Evolutionary conservation across 2,113 vertebrate genomes (phyloP), one percentile per base, ranked within the genome.

Genomic region (Zapornia atra): DNA sequence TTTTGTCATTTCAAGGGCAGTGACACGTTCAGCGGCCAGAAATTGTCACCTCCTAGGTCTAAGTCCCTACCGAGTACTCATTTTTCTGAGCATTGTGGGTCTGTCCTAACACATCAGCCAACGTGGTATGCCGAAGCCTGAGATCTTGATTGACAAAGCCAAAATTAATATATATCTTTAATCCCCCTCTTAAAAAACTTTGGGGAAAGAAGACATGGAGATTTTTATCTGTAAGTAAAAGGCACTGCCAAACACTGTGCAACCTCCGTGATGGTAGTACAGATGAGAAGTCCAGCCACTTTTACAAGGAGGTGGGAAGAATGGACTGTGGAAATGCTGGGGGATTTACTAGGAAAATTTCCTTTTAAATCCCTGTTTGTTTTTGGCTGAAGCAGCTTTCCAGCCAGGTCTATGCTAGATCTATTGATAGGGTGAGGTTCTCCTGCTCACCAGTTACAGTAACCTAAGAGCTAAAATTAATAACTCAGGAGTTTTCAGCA

Each of bases 1-100:
- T 82, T 94, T 84, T 94, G 91, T 88, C 61, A 21, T 87, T 86
- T 92, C 77, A 84, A 90, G 90, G 73, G 70, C 84, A 82, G 11
- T 21, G 50, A 33, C 53, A n/a, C 5, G 0, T 57, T 86, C n/a
- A 18, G 17, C 29, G 4, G 34, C 36, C 25, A 26, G 71, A 79
- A 86, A 54, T 86, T 88, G 64, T 83, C 36, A 77, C 60, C 77
- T 48, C 36, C 56, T 63, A 22, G 31, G 75, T 92, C 71, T 69
- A 60, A 40, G 69, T 73, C 60, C 60, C n/a, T 70, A 40, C 46
- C 63, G 40, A 26, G 26, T 61, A 12, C 31, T 81, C 56, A 15
- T 73, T 94, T 80, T 40, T 81, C 50, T 66, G 34, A 54, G 31
- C 9, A 0, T 50, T 19, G 4, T 59, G 57, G 15, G 18, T 83